phyloP scores from a whole-genome alignment of 2,888 invertebrate genomes.

The Caenorhabditis drosophilae region DNA sequence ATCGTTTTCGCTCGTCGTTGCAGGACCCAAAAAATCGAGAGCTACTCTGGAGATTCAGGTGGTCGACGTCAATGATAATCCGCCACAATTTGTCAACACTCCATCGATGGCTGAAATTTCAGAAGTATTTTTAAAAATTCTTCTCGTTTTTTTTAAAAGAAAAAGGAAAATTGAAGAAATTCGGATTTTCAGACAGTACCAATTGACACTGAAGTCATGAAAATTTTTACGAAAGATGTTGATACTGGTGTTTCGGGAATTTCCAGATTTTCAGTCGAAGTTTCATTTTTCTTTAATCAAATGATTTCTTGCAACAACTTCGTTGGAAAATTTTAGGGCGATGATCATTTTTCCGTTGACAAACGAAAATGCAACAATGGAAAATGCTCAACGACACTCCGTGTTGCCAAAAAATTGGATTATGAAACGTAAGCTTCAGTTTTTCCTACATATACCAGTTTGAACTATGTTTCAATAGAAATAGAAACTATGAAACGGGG shows the following conservation, averaged over 20 bases:
- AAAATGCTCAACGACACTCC: conserved; percentile 39
- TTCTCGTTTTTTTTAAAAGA: no score
- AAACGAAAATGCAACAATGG: conserved; percentile 39
- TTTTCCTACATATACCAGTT: no score
- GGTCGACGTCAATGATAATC: conserved; percentile 71
- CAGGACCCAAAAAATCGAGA: conserved; percentile 43
- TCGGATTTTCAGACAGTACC: no score
- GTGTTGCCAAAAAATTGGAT: conserved; percentile 34
- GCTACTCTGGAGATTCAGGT: conserved; percentile 65
- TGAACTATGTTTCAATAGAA: no score
- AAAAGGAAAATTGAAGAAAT: no score
- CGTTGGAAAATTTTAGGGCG: conserved; percentile 10
- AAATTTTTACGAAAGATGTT: conserved; percentile 45
- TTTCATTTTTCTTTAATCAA: no score
- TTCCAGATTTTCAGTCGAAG: conserved; percentile 45
- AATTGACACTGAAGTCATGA: conserved; percentile 36
- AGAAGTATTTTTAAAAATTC: no score
- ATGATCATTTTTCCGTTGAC: conserved; percentile 33
- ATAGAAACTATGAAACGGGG: no score
- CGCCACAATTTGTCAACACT: conserved; percentile 74
- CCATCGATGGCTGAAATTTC: conserved; percentile 76
- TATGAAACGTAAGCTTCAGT: conserved; percentile 40
- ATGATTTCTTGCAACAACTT: no score
- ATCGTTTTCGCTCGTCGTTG: conserved; percentile 48
- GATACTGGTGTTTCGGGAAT: conserved; percentile 60